These are phyloP conservation scores for Synanthedon vespiformis DNA, from an alignment of 2,888 invertebrate species.

Conservation along the genomic window DNA sequence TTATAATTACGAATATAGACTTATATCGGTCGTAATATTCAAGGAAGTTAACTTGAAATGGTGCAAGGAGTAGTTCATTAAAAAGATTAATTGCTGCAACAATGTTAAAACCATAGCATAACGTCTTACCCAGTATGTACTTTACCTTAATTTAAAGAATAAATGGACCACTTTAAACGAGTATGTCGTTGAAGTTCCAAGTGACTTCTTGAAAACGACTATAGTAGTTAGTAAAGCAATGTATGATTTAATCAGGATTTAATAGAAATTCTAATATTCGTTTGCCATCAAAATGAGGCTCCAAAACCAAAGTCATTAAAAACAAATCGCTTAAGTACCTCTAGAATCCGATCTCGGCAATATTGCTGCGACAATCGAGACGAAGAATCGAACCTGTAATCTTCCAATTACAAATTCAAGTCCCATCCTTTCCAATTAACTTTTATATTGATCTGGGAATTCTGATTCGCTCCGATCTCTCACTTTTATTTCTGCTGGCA, in stretches of 20 bases:
- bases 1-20: background rate
- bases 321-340: slow-evolving; percentile 1
- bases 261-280: background rate
- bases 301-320: background rate
- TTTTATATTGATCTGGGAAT: slow-evolving; percentile 45
- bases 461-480: slow-evolving; percentile 16
- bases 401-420: slow-evolving; percentile 57
- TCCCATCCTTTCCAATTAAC: slow-evolving; percentile 54
- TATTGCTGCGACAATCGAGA: slow-evolving; percentile 16
- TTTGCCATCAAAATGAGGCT: background rate
- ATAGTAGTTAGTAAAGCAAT: too few relatives aligned
- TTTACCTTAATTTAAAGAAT: too few relatives aligned
- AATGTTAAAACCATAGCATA: too few relatives aligned
- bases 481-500: slow-evolving; percentile 29
- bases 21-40: background rate
- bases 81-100: background rate
- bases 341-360: slow-evolving; percentile 2
- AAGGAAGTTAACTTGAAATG: background rate
- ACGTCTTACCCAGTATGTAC: too few relatives aligned
- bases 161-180: too few relatives aligned
- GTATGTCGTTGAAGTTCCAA: too few relatives aligned
- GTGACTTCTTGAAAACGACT: too few relatives aligned
- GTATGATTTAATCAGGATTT: too few relatives aligned
- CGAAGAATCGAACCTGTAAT: slow-evolving; percentile 35
- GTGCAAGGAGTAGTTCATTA: background rate